Evolutionary conservation across 2,113 vertebrate genomes (phyloP).

Genomic region (Tachysurus fulvidraco): DNA sequence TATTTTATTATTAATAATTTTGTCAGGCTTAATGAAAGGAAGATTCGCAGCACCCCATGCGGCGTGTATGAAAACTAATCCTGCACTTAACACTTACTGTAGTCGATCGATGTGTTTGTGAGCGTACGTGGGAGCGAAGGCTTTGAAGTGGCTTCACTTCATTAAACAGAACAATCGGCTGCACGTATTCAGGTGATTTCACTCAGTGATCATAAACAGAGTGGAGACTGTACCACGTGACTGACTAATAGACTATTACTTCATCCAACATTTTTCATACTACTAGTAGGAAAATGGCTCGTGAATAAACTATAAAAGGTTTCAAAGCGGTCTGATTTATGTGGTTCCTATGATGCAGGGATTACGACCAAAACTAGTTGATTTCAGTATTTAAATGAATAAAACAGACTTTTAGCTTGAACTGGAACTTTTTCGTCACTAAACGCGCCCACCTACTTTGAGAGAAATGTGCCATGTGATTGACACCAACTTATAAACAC

Average conservation of each 20-base stretch:
- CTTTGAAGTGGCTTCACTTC: not conserved
- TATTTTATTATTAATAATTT: not conserved
- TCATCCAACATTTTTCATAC: no score
- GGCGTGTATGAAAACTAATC: not conserved
- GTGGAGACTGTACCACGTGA: not conserved
- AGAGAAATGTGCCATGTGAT: not conserved
- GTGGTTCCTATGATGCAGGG: no score
- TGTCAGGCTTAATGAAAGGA: conserved; percentile 3
- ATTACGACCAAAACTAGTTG: not conserved
- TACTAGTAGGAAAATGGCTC: no score
- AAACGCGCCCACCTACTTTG: not conserved
- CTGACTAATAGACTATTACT: no score
- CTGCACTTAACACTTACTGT: conserved; percentile 1
- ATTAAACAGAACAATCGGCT: not conserved
- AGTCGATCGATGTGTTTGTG: not conserved
- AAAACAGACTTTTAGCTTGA: not conserved
- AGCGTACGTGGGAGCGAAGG: not conserved
- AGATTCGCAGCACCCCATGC: not conserved
- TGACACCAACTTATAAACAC: not conserved
- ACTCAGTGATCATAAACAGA: no score
- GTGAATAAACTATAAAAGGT: no score
- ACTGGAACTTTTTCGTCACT: not conserved
- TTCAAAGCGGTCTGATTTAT: no score
- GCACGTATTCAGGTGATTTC: not conserved
- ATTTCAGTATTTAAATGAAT: not conserved